phyloP scores from a whole-genome alignment of 2,113 vertebrate genomes.

The Climacteris rufus region DNA sequence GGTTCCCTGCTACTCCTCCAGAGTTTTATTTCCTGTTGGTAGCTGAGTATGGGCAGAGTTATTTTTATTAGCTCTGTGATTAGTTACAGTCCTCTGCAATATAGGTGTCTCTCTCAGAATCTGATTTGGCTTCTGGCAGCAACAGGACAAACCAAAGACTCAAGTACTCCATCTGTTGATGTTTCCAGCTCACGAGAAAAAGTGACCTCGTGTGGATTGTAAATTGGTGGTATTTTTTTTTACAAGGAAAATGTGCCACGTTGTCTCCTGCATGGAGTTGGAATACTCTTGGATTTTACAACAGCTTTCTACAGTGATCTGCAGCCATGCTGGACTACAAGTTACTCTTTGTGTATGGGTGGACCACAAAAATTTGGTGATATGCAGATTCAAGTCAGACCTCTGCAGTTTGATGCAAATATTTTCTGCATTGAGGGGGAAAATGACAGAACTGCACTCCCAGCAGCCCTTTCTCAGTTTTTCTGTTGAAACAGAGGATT shows the following conservation, averaged over 20 bases:
- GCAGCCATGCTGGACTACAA: too few relatives aligned
- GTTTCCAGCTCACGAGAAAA: not conserved
- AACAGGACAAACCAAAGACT: not conserved
- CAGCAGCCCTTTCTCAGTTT: not conserved
- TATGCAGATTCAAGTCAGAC: not conserved
- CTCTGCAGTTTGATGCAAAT: not conserved
- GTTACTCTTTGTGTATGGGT: not conserved
- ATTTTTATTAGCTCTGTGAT: not conserved
- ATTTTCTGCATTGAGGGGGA: rapidly evolving
- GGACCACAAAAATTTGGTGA: not conserved
- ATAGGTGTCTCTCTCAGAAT: not conserved
- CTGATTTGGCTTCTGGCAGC: not conserved
- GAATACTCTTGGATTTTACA: not conserved
- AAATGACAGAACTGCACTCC: not conserved
- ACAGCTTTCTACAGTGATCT: not conserved
- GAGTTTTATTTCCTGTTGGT: not conserved
- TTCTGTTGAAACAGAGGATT: not conserved
- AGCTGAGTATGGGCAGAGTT: not conserved
- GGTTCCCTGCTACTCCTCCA: not conserved
- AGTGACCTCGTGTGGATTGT: not conserved
- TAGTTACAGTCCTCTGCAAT: not conserved
- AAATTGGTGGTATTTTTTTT: not conserved
- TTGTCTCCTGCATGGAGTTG: not conserved
- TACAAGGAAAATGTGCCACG: rapidly evolving
- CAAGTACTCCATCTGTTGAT: not conserved